These are phyloP conservation scores for Nipponia nippon DNA, from an alignment of 2,113 vertebrate species.

Conservation along the genomic window DNA sequence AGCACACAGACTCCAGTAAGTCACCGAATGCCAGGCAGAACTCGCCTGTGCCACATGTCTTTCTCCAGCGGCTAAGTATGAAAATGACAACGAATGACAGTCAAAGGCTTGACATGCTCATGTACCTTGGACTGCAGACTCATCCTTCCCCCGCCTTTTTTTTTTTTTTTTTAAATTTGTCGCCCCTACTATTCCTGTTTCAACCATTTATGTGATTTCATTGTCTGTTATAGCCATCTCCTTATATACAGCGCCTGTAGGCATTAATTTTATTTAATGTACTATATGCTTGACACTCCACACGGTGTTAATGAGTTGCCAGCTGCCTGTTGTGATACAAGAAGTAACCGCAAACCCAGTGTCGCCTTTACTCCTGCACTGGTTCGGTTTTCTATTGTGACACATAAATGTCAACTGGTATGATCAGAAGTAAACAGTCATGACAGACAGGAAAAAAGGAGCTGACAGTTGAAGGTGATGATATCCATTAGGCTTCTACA, in stretches of 20 bases:
- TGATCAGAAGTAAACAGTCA: constrained; percentile 70
- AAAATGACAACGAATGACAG: neutral
- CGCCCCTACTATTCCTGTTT: neutral
- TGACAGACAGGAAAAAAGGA: constrained; percentile 69
- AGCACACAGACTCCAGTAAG: neutral
- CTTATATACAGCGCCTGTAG: constrained; percentile 41
- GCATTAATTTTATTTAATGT: constrained; percentile 67
- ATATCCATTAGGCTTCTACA: constrained; percentile 70
- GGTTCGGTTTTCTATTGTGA: constrained; percentile 62
- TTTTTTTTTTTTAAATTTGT: neutral
- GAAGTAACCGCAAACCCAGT: constrained; percentile 54
- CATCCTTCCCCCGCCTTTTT: neutral
- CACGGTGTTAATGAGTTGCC: constrained; percentile 71
- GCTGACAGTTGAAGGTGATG: constrained; percentile 71
- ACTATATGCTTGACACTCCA: constrained; percentile 61
- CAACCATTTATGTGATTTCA: constrained; percentile 30
- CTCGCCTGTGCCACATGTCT: neutral
- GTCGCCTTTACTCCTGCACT: constrained; percentile 48
- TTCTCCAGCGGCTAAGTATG: neutral
- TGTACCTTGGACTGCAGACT: neutral
- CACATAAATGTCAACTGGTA: constrained; percentile 68
- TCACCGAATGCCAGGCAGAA: neutral
- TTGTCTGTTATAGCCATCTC: constrained; percentile 39
- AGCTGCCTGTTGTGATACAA: constrained; percentile 70
- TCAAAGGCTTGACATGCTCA: neutral